A percentile compares a stretch with the other conserved stretches of the same genome.
Evolutionary conservation across 2,888 invertebrate genomes (phyloP).

Genomic region (Aphodius sticticus): DNA sequence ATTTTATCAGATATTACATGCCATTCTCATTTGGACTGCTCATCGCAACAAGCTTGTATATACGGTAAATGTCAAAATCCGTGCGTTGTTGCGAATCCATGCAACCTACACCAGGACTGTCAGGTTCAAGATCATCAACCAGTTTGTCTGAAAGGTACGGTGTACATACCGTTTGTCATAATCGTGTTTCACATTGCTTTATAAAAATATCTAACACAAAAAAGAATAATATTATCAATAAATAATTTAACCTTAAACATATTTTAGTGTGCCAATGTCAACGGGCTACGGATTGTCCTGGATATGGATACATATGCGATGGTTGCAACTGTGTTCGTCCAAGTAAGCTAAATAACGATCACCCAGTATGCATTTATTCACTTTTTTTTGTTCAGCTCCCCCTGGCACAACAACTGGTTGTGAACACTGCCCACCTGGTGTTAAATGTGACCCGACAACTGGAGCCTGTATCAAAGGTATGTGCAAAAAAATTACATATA

Average conservation of each 20-base stretch:
- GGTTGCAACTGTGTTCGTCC: slow-evolving; percentile 71
- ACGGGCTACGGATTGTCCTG: slow-evolving; percentile 71
- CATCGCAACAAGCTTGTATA: slow-evolving; percentile 79
- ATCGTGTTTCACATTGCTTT: neutral
- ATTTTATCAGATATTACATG: slow-evolving; percentile 75
- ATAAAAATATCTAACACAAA: neutral
- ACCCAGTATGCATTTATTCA: neutral
- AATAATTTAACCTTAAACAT: slow-evolving; percentile 10
- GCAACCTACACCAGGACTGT: slow-evolving; percentile 78
- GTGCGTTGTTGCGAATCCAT: slow-evolving; percentile 78
- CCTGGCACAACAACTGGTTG: slow-evolving; percentile 63
- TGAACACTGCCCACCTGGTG: slow-evolving; percentile 81
- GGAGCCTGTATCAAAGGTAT: slow-evolving; percentile 87
- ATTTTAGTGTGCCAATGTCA: slow-evolving; percentile 75
- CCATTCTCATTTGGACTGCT: slow-evolving; percentile 80
- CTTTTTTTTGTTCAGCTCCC: slow-evolving; percentile 30
- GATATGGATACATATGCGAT: slow-evolving; percentile 68
- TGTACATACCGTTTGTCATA: slow-evolving; percentile 23
- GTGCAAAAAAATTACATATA: slow-evolving; percentile 48
- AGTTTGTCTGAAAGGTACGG: slow-evolving; percentile 79
- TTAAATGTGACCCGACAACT: slow-evolving; percentile 79
- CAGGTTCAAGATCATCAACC: slow-evolving; percentile 85
- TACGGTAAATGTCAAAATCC: slow-evolving; percentile 83
- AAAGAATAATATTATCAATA: slow-evolving; percentile 31
- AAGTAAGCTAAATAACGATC: slow-evolving; percentile 35